phyloP scores from a whole-genome alignment of 2,797 vertebrate genomes.

The Dermochelys coriacea region DNA sequence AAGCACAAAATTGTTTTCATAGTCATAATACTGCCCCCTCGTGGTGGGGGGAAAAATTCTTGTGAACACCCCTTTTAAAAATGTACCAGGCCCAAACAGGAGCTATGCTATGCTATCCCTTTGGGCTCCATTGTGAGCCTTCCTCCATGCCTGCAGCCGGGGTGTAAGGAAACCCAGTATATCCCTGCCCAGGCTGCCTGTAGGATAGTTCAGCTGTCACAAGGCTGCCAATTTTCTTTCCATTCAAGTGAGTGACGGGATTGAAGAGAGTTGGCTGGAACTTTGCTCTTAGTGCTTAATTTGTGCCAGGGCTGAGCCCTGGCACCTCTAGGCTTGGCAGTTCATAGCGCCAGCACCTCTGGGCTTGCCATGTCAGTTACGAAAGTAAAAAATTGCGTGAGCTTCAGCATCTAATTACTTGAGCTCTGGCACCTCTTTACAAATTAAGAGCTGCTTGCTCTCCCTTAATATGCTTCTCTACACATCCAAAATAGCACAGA shows the following conservation, averaged over 20 bases:
- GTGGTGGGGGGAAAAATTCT: slow-evolving; percentile 6
- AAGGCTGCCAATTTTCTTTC: not conserved
- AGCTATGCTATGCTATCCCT: accelerated
- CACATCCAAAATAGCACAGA: not conserved
- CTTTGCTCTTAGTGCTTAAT: not conserved
- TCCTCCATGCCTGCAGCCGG: not conserved
- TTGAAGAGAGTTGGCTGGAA: not conserved
- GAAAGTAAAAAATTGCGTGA: too few relatives aligned
- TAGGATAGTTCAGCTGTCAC: not conserved
- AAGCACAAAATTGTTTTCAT: slow-evolving; percentile 48
- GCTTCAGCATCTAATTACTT: too few relatives aligned
- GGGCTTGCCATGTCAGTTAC: too few relatives aligned
- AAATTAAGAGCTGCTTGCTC: not conserved
- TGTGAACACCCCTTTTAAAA: not conserved
- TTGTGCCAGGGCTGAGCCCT: too few relatives aligned
- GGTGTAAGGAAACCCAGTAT: not conserved
- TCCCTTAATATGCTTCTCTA: accelerated
- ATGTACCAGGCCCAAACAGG: not conserved
- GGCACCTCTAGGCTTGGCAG: too few relatives aligned
- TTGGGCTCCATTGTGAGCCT: not conserved
- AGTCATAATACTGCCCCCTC: slow-evolving; percentile 4
- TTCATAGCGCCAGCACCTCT: too few relatives aligned
- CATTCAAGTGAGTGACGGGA: not conserved
- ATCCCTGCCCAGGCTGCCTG: not conserved
- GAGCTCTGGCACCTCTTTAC: too few relatives aligned